Evolutionary conservation across 2,888 invertebrate species (phyloP).

Genomic region (Piscicola geometra): DNA sequence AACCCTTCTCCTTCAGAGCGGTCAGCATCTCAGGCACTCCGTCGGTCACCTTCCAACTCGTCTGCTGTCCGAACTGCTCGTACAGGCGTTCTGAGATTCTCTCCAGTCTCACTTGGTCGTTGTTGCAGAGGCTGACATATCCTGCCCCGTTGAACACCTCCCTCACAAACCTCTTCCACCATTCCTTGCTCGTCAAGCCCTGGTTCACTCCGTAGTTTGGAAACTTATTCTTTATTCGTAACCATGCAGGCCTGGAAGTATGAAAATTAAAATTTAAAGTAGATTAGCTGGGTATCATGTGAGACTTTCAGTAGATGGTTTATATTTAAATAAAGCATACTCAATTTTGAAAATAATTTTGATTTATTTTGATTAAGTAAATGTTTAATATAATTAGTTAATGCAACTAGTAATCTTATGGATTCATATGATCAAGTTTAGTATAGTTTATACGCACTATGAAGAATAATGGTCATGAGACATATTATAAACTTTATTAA

Average conservation of each 20-base stretch:
- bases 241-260: constrained; percentile 17
- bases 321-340: constrained; percentile 3
- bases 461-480: too few species aligned
- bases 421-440: not conserved
- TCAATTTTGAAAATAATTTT: not conserved
- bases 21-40: constrained; percentile 5
- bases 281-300: not conserved
- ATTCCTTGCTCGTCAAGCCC: constrained; percentile 11
- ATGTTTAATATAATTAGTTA: not conserved
- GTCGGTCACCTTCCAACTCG: constrained; percentile 12
- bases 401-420: not conserved
- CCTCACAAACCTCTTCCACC: constrained; percentile 28
- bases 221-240: constrained; percentile 6
- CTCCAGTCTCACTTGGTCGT: not conserved
- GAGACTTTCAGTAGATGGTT: too few species aligned
- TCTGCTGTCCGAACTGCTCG: not conserved
- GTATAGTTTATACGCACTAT: too few species aligned
- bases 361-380: not conserved
- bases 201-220: constrained; percentile 28
- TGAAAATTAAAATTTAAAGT: not conserved
- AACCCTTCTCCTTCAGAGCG: constrained; percentile 12
- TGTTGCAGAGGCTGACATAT: not conserved
- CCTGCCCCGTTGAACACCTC: constrained; percentile 25
- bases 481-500: too few species aligned
- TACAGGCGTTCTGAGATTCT: constrained; percentile 10